These are phyloP conservation scores for Acleris emargana DNA, from an alignment of 2,888 invertebrate species.

Conservation along the genomic window DNA sequence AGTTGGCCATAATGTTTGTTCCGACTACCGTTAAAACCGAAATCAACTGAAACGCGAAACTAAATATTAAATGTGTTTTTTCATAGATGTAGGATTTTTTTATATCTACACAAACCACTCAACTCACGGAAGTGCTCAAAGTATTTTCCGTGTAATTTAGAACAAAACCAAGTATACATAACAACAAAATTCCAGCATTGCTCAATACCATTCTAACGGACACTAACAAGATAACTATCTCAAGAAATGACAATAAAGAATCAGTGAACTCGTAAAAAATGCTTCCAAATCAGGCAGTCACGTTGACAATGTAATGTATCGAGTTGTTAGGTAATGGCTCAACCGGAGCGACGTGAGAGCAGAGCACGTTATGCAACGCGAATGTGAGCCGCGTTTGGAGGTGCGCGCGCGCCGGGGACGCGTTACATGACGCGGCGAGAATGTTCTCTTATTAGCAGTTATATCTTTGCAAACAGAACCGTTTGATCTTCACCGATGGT, in stretches of 20 bases:
- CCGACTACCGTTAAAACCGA: no score
- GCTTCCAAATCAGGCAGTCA: constrained; percentile 29
- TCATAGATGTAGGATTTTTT: no score
- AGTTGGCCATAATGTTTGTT: no score
- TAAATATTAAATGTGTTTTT: no score
- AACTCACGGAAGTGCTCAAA: no score
- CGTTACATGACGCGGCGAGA: background rate
- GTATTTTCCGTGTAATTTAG: no score
- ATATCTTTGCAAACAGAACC: no score
- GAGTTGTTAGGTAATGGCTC: constrained; percentile 32
- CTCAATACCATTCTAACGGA: constrained; percentile 11
- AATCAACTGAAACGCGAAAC: no score
- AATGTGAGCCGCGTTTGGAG: constrained; percentile 64
- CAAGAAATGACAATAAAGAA: constrained; percentile 27
- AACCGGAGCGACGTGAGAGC: constrained; percentile 19
- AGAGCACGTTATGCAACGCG: constrained; percentile 30
- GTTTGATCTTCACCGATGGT: no score
- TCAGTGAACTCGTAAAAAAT: constrained; percentile 19
- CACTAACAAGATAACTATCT: constrained; percentile 19
- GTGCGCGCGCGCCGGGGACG: constrained; percentile 43
- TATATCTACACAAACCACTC: no score
- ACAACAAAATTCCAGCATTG: background rate
- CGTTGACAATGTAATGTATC: constrained; percentile 34
- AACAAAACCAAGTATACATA: no score
- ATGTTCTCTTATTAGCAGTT: no score